phyloP scores from a whole-genome alignment of 35 echinoderm and acorn worm species.

The Apostichopus californicus region DNA sequence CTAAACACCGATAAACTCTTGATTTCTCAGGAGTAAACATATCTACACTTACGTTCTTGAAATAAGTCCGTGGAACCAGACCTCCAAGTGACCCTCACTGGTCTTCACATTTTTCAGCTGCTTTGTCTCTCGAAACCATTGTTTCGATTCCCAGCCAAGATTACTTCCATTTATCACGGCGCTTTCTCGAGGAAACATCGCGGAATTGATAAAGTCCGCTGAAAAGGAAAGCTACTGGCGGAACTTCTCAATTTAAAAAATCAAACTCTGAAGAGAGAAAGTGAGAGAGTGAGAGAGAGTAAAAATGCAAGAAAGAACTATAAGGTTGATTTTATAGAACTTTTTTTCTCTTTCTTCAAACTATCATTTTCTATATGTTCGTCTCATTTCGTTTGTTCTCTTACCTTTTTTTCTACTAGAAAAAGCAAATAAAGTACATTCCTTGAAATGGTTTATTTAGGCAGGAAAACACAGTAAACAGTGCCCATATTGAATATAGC shows the following conservation, averaged over 20 bases:
- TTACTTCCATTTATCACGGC: neutral
- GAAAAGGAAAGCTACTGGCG: neutral
- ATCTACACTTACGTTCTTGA: constrained; percentile 48
- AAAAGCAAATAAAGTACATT: too few species aligned
- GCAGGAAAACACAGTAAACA: too few species aligned
- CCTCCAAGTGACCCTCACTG: constrained; percentile 11
- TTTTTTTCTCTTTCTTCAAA: too few species aligned
- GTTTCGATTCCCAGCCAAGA: neutral
- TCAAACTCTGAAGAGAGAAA: neutral
- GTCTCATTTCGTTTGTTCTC: too few species aligned
- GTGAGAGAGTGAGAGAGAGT: too few species aligned
- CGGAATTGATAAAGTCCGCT: neutral
- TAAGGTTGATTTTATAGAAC: too few species aligned
- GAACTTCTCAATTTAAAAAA: neutral
- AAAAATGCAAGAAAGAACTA: neutral
- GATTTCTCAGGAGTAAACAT: too few species aligned
- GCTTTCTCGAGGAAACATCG: neutral
- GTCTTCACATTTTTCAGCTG: constrained; percentile 29
- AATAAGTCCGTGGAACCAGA: constrained; percentile 55
- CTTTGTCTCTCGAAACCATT: constrained; percentile 50
- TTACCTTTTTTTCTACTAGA: too few species aligned
- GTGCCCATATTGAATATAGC: neutral
- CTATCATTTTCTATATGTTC: too few species aligned
- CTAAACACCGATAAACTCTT: too few species aligned
- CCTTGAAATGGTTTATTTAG: too few species aligned